Evolutionary conservation across 35 echinoderm and acorn worm genomes (phyloP).

Genomic region (Antedon bifida): DNA sequence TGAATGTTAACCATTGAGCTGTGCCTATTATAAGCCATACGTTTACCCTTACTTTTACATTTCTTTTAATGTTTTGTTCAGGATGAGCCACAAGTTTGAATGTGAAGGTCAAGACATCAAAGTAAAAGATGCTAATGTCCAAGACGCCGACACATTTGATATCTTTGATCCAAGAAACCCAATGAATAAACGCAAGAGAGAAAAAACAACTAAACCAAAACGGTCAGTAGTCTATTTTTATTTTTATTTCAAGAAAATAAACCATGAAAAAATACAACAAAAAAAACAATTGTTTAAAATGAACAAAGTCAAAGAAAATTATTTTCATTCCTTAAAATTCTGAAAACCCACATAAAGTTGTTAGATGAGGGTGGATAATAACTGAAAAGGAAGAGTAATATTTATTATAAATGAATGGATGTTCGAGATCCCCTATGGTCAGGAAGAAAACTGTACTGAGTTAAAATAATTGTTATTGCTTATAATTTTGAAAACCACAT

Average conservation of each 20-base stretch:
- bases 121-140: conserved; percentile 86
- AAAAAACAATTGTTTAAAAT: not conserved
- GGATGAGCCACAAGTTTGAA: conserved; percentile 54
- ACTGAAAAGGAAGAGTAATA: no score
- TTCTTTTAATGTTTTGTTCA: conserved; percentile 26
- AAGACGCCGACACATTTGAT: conserved; percentile 68
- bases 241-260: conserved; percentile 1
- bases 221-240: conserved; percentile 12
- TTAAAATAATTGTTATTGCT: no score
- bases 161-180: conserved; percentile 90
- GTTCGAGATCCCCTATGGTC: no score
- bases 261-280: not conserved
- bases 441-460: no score
- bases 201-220: conserved; percentile 47
- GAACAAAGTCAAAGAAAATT: no score
- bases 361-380: no score
- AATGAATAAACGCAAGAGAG: conserved; percentile 77
- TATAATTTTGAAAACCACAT: no score
- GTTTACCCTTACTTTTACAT: conserved; percentile 12
- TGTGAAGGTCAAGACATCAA: conserved; percentile 44
- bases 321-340: no score
- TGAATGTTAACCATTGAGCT: no score
- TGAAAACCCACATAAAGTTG: no score
- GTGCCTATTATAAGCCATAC: no score
- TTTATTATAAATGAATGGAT: no score